Base-by-base conservation (phyloP, 2,888 invertebrate genomes). In the Parochlus steinenii region DNA sequence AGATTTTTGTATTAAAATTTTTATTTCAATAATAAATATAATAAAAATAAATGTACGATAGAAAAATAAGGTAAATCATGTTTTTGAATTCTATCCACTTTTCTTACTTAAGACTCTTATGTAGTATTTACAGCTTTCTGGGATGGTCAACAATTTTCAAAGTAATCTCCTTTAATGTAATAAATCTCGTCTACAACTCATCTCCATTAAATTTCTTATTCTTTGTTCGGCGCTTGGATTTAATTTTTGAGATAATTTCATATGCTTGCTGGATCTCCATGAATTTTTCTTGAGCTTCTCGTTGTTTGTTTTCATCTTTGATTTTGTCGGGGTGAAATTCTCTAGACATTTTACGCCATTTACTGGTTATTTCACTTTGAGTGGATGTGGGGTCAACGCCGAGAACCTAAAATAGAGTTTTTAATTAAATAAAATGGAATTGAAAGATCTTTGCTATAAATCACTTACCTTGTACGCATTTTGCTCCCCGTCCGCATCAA, bases 261-360 rank as follows among this genome's bases (percentile, higher is more conserved):
- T 90, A 93, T 0, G 93, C 89, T 51, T 85, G 79, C 48, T 90
- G 89, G 41, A 92, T 83, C 48, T 90, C 86, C 67, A 92, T 83
- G 54, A 93, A 93, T 34, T 69, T 74, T 44, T 83, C 79, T 50
- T 90, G 83, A 0, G 87, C 89, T 3, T 59, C 65, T 3, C 63
- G 58, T 26, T 81, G 71, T 38, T 69, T 67, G 2, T 65, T 58
- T 3, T 66, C 67, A 41, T 85, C 80, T 50, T 82, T 82, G 5
- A 80, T 78, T 54, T 86, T 87, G 51, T 95, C 93, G 0, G 93
- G 93, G 57, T 95, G 93, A 60, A 78, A 74, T 50, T 85, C 79
- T 20, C 80, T 71, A 1, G 87, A 86, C 2, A 93, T 60, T 18
- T 70, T 67, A 19, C 87, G 64, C 75, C 89, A 93, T 10, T 67